These are phyloP conservation scores for Pipistrellus pipistrellus DNA, from an alignment of 2,797 vertebrate species.

Conservation along the genomic window DNA sequence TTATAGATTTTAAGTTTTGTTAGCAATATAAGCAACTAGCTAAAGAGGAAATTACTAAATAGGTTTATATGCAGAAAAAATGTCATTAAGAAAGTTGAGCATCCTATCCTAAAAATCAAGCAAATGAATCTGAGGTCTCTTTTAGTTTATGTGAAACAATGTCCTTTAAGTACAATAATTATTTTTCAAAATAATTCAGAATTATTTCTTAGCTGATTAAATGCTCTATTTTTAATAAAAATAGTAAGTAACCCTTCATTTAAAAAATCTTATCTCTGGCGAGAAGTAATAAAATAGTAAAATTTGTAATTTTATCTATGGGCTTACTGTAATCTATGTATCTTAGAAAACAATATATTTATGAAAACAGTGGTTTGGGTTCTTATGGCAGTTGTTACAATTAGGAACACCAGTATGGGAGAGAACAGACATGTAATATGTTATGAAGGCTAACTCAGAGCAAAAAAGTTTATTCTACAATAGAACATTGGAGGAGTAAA, in stretches of 20 bases:
- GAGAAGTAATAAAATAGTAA: conserved; percentile 83
- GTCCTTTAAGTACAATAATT: conserved; percentile 60
- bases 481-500: conserved; percentile 62
- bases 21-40: conserved; percentile 23
- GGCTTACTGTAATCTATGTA: conserved; percentile 66
- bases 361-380: conserved; percentile 60
- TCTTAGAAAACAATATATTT: conserved; percentile 60
- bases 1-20: conserved; percentile 40
- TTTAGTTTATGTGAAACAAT: conserved; percentile 56
- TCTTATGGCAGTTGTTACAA: conserved; percentile 61
- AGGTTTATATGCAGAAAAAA: conserved; percentile 22
- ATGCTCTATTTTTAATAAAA: conserved; percentile 81
- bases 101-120: conserved; percentile 45
- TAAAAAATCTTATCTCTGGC: conserved; percentile 77
- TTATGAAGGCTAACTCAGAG: conserved; percentile 75
- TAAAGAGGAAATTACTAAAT: conserved; percentile 1
- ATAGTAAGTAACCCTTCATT: conserved; percentile 79
- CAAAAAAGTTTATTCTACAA: conserved; percentile 77
- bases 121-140: conserved; percentile 25
- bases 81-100: conserved; percentile 14
- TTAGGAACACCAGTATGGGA: conserved; percentile 37
- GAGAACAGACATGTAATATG: conserved; percentile 61
- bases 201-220: conserved; percentile 67
- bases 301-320: conserved; percentile 74
- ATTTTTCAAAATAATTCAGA: conserved; percentile 71